Evolutionary conservation across 1,140 invertebrate species (phyloP).

Genomic region (Ips typographus): DNA sequence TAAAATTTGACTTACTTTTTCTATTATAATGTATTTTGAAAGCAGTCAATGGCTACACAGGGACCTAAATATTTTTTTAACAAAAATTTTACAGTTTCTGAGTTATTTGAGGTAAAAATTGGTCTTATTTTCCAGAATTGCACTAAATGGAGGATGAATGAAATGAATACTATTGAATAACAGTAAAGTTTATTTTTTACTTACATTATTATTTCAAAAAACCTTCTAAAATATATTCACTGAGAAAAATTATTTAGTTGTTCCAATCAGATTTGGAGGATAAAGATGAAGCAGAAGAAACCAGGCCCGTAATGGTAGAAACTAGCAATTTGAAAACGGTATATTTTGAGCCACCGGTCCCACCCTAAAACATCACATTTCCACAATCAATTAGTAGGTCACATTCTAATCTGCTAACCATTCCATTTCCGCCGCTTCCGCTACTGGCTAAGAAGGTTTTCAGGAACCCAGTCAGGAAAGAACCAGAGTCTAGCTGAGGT

Average conservation of each 20-base stretch:
- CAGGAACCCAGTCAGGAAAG: slow-evolving; percentile 30
- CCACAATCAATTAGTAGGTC: background rate
- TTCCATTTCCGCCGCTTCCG: slow-evolving; percentile 23
- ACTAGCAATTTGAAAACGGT: slow-evolving; percentile 25
- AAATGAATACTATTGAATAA: too few relatives aligned
- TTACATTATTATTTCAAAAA: too few relatives aligned
- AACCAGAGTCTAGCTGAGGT: slow-evolving; percentile 29
- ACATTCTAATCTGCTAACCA: background rate
- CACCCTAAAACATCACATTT: slow-evolving; percentile 12
- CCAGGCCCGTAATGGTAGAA: slow-evolving; percentile 24
- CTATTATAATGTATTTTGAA: too few relatives aligned
- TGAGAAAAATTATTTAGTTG: background rate
- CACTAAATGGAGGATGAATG: too few relatives aligned
- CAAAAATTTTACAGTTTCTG: too few relatives aligned
- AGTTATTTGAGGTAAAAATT: too few relatives aligned
- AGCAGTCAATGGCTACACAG: too few relatives aligned
- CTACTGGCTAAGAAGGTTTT: slow-evolving; percentile 26
- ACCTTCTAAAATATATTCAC: too few relatives aligned
- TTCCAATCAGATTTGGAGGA: slow-evolving; percentile 27
- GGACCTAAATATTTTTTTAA: too few relatives aligned
- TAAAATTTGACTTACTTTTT: too few relatives aligned
- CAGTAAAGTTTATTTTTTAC: too few relatives aligned
- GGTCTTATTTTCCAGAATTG: too few relatives aligned
- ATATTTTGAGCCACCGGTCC: slow-evolving; percentile 13
- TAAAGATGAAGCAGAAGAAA: slow-evolving; percentile 17